Percentiles rank a stretch among this genome's conserved stretches.
Evolutionary conservation across 2,888 invertebrate genomes (phyloP).

Genomic region (Alentia gelatinosa): DNA sequence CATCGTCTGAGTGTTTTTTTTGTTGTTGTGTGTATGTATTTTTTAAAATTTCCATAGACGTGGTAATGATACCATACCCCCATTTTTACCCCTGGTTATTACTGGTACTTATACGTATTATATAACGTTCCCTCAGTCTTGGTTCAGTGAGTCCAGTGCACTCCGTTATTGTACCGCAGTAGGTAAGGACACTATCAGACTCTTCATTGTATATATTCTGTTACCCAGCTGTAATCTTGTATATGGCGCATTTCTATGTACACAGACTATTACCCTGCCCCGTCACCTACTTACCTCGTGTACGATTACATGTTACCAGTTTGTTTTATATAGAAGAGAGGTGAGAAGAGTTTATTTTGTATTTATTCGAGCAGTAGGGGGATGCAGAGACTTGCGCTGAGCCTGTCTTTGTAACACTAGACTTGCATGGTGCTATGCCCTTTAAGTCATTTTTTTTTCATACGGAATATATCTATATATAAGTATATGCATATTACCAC

Average conservation of each 20-base stretch:
- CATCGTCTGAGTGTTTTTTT: neutral
- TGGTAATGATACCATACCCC: neutral
- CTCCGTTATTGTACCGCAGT: too few species aligned
- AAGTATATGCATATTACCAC: neutral
- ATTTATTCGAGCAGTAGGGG: neutral
- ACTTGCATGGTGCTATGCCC: constrained; percentile 22
- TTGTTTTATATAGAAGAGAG: neutral
- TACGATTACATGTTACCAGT: neutral
- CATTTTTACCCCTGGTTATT: neutral
- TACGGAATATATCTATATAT: neutral
- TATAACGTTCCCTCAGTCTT: too few species aligned
- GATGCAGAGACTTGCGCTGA: neutral
- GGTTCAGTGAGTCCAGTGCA: too few species aligned
- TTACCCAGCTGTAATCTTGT: neutral
- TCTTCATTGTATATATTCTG: neutral
- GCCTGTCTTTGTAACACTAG: neutral
- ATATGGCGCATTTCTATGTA: neutral
- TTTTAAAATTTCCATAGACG: too few species aligned
- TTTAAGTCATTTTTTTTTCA: neutral
- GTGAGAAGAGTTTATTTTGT: neutral
- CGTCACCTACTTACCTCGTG: neutral
- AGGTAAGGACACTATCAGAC: neutral
- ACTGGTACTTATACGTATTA: too few species aligned
- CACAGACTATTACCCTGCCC: neutral
- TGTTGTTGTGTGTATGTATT: neutral